Base-by-base conservation (phyloP, 2,888 invertebrate genomes). In the Hoplodrina blanda region DNA sequence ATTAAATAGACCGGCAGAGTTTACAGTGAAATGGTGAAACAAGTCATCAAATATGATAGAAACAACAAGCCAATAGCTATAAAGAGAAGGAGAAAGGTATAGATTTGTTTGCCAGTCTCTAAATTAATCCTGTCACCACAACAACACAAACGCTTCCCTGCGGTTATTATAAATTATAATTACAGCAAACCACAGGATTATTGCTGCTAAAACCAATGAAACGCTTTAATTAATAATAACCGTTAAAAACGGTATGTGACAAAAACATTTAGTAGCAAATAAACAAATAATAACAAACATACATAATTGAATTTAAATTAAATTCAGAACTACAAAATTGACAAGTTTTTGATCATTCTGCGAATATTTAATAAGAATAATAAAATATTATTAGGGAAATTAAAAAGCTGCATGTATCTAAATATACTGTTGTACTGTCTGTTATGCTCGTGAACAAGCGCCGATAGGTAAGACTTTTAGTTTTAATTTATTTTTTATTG, bases 121-220 rank as follows among this genome's bases (percentile, higher is more conserved):
- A 25, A 49, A 61, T 49, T 30, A 30, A 41, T 62, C 30, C 20
- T 30, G 30, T 10, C n/a, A 3, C 50, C 15, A 7, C 20, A 20
- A 33, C 25, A 56, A 33, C n/a, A 62, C 62, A 56, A 62, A 13
- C 20, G 4, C 19, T 44, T 50, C 11, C 30, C 13, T 46, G 52
- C 13, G 71, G 63, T 71, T 57, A 63, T 17, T 19, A 19, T 70
- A 7, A 66, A 66, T 50, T 54, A 72, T 55, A 37, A 52, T 62
- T 10, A 46, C 33, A 17, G 17, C 8, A 19, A 30, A 46, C 72
- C 72, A 55, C 72, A 37, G n/a, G 33, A 50, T 56, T 55, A 72
- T 50, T 19, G 56, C 19, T 71, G 52, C 37, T 67, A n/a, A 56
- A 60, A 61, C 30, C 61, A 55, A 41, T 52, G 20, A 20, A 13